A percentile compares a stretch with the other conserved stretches of the same genome.
phyloP scores from a whole-genome alignment of 1,140 invertebrate genomes.

The Ceratitis capitata region DNA sequence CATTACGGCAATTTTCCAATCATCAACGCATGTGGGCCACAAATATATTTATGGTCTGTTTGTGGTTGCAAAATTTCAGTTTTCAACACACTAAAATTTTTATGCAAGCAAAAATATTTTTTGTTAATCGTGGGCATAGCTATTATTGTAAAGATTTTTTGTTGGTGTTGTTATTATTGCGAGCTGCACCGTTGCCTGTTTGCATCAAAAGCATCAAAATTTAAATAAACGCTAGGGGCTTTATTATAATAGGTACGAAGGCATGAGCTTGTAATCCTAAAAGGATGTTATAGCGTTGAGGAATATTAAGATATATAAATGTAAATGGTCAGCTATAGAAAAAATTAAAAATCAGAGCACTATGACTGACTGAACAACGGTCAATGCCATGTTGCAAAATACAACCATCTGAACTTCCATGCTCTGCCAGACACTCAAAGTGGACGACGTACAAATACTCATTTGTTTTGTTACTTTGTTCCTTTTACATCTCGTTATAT shows the following conservation, averaged over 20 bases:
- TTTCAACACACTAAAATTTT: background rate
- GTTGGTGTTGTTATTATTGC: background rate
- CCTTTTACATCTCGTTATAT: background rate
- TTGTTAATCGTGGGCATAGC: too few relatives aligned
- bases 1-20: constrained; percentile 1
- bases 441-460: too few relatives aligned
- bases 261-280: constrained; percentile 5
- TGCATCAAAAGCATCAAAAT: background rate
- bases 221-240: background rate
- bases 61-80: background rate
- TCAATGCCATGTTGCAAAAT: background rate
- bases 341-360: background rate
- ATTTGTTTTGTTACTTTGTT: background rate
- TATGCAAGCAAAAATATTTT: background rate
- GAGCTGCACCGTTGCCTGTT: background rate
- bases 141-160: background rate
- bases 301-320: background rate
- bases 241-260: background rate
- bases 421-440: too few relatives aligned
- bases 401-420: background rate
- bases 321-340: background rate
- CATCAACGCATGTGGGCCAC: background rate
- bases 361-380: background rate
- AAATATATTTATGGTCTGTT: constrained; percentile 21
- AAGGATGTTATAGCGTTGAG: background rate